Conservation (phyloP, 2,888 invertebrate species). For the Mesorhabditis spiculigera region DNA sequence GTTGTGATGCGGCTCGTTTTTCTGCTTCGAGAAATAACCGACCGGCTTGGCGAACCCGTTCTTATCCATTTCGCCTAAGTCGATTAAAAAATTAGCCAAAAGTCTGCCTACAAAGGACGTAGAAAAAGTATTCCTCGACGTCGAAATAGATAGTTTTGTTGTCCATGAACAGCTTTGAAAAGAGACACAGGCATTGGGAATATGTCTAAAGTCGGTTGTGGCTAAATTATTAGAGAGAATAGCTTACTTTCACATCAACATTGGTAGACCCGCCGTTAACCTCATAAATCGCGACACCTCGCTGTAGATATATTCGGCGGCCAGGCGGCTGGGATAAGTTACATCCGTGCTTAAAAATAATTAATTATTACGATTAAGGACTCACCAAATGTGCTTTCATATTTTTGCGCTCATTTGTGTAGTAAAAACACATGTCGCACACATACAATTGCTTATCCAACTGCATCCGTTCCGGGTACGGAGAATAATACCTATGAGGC, state of each 20-base stretch:
- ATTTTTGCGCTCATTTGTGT: not conserved
- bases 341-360: conserved; percentile 10
- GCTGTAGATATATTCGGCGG: conserved; percentile 9
- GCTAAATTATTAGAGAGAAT: not conserved
- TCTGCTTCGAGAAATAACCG: conserved; percentile 14
- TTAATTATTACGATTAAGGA: not conserved
- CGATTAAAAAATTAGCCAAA: not conserved
- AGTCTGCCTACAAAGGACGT: conserved; percentile 11
- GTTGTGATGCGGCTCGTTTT: not conserved
- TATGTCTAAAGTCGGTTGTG: conserved; percentile 3
- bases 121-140: conserved; percentile 8
- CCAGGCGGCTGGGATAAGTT: conserved; percentile 7
- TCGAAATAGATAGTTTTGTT: conserved; percentile 14
- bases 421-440: conserved; percentile 11
- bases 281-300: conserved; percentile 9
- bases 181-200: conserved; percentile 14
- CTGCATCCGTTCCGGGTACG: conserved; percentile 13
- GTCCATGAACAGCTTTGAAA: conserved; percentile 16
- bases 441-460: conserved; percentile 9
- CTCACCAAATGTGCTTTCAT: conserved; percentile 12
- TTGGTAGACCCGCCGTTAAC: conserved; percentile 9
- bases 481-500: conserved; percentile 13
- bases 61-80: not conserved
- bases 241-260: not conserved
- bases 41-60: not conserved